Base-by-base conservation (phyloP, 2,797 vertebrate genomes). In the Bucorvus abyssinicus region DNA sequence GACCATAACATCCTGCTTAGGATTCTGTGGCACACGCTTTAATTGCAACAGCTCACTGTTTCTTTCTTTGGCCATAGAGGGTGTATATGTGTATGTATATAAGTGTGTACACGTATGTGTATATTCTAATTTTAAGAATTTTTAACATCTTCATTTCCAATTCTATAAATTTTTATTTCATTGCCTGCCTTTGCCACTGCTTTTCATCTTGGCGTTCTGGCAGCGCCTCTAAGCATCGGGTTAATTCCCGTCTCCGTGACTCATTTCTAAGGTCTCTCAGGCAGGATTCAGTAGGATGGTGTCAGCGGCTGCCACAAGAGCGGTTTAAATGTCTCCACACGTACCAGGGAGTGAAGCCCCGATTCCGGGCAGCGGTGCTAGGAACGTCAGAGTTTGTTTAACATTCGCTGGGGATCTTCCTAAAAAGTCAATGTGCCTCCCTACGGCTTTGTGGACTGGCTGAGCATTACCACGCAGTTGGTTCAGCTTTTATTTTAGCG, bases 401-500 rank as follows among this genome's bases (percentile, higher is more conserved):
- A 91, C 59, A 44, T 96, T 93, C 15, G 4, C 90, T 61, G 32
- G 9, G 38, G 34, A 82, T 93, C 92, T 95, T 94, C 90, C 93
- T 88, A 85, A 95, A 94, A 96, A 90, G 94, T 95, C 95, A 82
- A 0, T 89, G 85, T 80, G 45, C 47, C 47, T 88, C 87, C 40
- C 40, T 64, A 8, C 0, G 0, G 56, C 89, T 81, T 49, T 61
- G 90, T 42, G 63, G 49, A 59, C 50, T 45, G 80, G 32, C 75
- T 85, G 44, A 77, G 67, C 82, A 44, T 59, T 77, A 45, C 69
- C 17, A 6, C 40, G 59, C 56, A 30, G 44, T 90, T 86, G 61
- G 44, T 77, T 91, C 87, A 89, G 94, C 75, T 94, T 90, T 93
- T 93, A 76, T 79, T 95, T 95, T 76, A 84, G 76, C 24, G n/a